These are phyloP conservation scores for Dufourea novaeangliae DNA, from an alignment of 1,140 invertebrate species.

Conservation along the genomic window DNA sequence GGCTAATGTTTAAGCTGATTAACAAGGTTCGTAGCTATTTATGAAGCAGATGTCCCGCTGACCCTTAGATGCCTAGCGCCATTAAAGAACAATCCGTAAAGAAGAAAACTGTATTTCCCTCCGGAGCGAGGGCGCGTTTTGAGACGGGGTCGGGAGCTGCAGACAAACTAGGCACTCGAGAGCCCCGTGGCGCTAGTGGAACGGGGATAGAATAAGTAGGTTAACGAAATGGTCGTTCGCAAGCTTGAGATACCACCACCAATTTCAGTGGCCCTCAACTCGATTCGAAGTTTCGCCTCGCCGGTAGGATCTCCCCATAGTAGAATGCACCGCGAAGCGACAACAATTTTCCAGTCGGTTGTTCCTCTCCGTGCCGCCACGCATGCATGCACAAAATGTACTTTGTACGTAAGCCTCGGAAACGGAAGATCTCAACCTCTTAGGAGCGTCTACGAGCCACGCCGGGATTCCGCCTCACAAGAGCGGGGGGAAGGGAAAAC, in stretches of 20 bases:
- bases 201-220: constrained; percentile 64
- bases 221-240: constrained; percentile 68
- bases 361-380: constrained; percentile 51
- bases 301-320: constrained; percentile 11
- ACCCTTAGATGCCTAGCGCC: background rate
- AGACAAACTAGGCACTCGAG: constrained; percentile 49
- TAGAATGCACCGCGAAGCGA: constrained; percentile 51
- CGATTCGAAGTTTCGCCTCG: constrained; percentile 55
- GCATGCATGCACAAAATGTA: constrained; percentile 65
- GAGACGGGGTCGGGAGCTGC: constrained; percentile 29
- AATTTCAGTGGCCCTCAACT: constrained; percentile 65
- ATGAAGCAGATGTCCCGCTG: constrained; percentile 5
- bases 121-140: constrained; percentile 20
- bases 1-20: constrained; percentile 16
- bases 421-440: constrained; percentile 55
- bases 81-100: constrained; percentile 58
- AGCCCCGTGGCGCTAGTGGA: constrained; percentile 4
- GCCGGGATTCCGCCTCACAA: constrained; percentile 20
- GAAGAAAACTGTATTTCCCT: constrained; percentile 25
- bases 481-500: background rate
- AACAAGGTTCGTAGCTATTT: constrained; percentile 11
- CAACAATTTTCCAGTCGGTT: constrained; percentile 67
- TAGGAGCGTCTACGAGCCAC: constrained; percentile 19
- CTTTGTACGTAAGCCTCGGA: constrained; percentile 62
- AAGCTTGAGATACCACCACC: constrained; percentile 63